phyloP scores from a whole-genome alignment of 92 coral and sea anemone species.

The Phymanthus crucifer region DNA sequence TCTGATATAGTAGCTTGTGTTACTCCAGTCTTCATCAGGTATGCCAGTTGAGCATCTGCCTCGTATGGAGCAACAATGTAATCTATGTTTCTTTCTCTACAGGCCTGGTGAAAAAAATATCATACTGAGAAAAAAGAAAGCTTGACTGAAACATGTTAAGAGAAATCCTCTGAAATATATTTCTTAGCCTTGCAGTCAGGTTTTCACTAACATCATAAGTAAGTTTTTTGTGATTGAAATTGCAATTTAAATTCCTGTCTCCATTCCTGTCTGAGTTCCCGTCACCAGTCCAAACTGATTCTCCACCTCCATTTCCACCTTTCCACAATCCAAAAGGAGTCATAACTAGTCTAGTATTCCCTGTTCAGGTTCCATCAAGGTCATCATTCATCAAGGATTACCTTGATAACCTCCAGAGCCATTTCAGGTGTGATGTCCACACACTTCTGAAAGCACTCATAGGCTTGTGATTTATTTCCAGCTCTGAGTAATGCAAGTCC shows the following conservation, averaged over 20 bases:
- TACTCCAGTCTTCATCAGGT: conserved; percentile 77
- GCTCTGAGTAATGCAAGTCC: conserved; percentile 93
- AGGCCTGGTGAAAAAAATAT: conserved; percentile 60
- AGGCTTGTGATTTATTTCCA: conserved; percentile 87
- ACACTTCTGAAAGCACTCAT: conserved; percentile 92
- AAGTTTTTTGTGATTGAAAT: too few species aligned
- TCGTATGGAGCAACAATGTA: conserved; percentile 99
- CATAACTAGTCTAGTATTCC: too few species aligned
- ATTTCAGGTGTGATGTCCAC: conserved; percentile 97
- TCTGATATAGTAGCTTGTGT: conserved; percentile 82
- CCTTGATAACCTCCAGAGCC: conserved; percentile 98
- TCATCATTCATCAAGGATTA: conserved; percentile 19
- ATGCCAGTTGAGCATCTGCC: conserved; percentile 97
- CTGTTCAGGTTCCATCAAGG: too few species aligned
- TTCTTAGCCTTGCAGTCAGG: too few species aligned
- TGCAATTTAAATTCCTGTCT: too few species aligned
- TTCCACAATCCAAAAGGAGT: too few species aligned
- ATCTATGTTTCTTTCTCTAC: conserved; percentile 88
- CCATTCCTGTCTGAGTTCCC: too few species aligned
- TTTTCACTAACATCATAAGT: too few species aligned
- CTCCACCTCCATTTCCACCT: too few species aligned
- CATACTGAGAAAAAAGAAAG: too few species aligned
- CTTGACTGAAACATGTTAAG: background rate
- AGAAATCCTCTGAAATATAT: background rate
- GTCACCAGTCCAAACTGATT: too few species aligned